Base-by-base conservation (phyloP, 2,797 vertebrate genomes). In the Spondyliosoma cantharus region DNA sequence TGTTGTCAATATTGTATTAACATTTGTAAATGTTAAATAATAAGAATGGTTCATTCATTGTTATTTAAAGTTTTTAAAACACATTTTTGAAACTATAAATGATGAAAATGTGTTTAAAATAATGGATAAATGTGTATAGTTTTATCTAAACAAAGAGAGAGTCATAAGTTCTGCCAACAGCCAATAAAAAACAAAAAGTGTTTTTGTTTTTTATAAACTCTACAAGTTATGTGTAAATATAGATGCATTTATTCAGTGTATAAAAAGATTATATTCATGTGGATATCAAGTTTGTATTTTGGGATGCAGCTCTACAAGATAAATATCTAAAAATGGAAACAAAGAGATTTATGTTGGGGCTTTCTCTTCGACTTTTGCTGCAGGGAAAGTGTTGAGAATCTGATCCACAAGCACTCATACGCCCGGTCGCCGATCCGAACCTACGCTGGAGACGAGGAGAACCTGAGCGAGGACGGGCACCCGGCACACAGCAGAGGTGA, bases 401-500 rank as follows among this genome's bases (percentile, higher is more conserved):
- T 99, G 88, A 99, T 99, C 93, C 98, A 99, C 88, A 99, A 99
- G 94, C 98, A 99, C 95, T 99, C 98, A 24, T 99, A 99, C 62
- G 98, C 98, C 69, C 95, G 98, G 64, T 99, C 98, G 0, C 98
- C 98, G 0, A 99, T 99, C 90, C 94, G 98, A 59, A 99, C 97
- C 43, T 99, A 99, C 3, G 95, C 96, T 14, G 97, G 96, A 6
- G 98, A 99, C 29, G 98, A 99, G 67, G 98, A 99, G 46, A 92
- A 87, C 49, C 90, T 98, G 0, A 95, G 95, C 3, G 97, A 99
- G 67, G 98, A 99, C 16, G 95, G 91, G 71, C 97, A 96, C 90
- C 59, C 91, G 7, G 45, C 95, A 17, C 97, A 96, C 89, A 85
- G 83, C 86, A 94, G 98, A 95, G 96, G 98, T 99, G 92, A 95